phyloP scores from a whole-genome alignment of 1,140 invertebrate species.

The Ooceraea biroi region DNA sequence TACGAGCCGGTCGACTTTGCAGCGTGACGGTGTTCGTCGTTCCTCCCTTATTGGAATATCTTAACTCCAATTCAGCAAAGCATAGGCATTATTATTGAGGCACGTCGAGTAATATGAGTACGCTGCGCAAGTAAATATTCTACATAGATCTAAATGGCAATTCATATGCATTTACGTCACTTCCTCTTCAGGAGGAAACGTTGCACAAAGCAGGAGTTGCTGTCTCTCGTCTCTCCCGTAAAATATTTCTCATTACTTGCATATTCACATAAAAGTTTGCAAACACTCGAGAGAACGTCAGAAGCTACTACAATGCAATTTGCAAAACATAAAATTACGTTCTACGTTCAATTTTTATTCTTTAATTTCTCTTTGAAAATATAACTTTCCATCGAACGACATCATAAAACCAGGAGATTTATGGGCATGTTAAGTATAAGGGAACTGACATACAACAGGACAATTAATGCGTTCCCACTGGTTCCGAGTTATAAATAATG shows the following conservation, averaged over 20 bases:
- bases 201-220: conserved; percentile 23
- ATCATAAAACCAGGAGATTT: conserved; percentile 4
- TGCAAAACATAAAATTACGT: conserved; percentile 11
- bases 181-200: neutral
- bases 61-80: conserved; percentile 8
- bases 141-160: conserved; percentile 4
- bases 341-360: neutral
- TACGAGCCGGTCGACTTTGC: conserved; percentile 36
- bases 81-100: conserved; percentile 41
- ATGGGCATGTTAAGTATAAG: conserved; percentile 11
- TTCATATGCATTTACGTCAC: conserved; percentile 28
- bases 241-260: conserved; percentile 29
- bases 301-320: conserved; percentile 3
- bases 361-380: neutral
- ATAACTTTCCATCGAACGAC: neutral
- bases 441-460: conserved; percentile 1
- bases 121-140: neutral
- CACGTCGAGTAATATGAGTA: neutral
- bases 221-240: neutral
- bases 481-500: conserved; percentile 68
- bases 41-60: conserved; percentile 51
- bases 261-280: conserved; percentile 21
- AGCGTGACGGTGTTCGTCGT: neutral
- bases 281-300: too few relatives aligned
- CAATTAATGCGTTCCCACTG: conserved; percentile 64